Evolutionary conservation across 2,888 invertebrate species (phyloP).

Genomic region (Sclerodermus sp.): DNA sequence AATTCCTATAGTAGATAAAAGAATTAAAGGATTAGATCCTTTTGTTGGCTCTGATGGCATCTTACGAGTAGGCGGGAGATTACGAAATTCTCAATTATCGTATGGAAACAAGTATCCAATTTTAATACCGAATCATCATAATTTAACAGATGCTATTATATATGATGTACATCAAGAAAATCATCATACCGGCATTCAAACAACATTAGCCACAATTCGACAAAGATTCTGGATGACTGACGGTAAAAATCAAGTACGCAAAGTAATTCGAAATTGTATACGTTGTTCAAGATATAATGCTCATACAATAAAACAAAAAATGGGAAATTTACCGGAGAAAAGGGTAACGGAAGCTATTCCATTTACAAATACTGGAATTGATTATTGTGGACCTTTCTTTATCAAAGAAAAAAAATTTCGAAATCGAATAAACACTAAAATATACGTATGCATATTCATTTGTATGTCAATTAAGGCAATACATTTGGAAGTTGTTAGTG

Average conservation of each 20-base stretch:
- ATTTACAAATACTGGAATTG: constrained; percentile 29
- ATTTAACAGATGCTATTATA: constrained; percentile 16
- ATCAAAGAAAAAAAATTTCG: constrained; percentile 19
- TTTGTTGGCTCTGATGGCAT: constrained; percentile 8
- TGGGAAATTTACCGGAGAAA: constrained; percentile 19
- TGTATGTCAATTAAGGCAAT: constrained; percentile 22
- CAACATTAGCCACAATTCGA: constrained; percentile 16
- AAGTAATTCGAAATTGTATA: constrained; percentile 14
- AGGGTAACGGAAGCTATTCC: constrained; percentile 23
- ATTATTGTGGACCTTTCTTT: no score
- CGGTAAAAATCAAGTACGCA: constrained; percentile 10
- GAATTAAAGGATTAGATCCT: background rate
- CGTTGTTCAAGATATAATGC: constrained; percentile 12
- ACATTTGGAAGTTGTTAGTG: background rate
- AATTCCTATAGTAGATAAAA: no score
- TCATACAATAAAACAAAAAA: constrained; percentile 2
- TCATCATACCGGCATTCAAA: constrained; percentile 16
- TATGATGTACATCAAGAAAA: constrained; percentile 7
- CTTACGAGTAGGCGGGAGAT: constrained; percentile 18
- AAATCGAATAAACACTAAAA: constrained; percentile 8
- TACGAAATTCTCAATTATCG: constrained; percentile 6
- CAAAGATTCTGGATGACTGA: constrained; percentile 20
- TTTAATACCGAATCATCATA: constrained; percentile 9
- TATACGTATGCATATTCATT: constrained; percentile 26
- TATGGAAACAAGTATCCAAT: constrained; percentile 21